Conservation (phyloP, 2,113 vertebrate genomes). For the Microcebus griseorufus region DNA sequence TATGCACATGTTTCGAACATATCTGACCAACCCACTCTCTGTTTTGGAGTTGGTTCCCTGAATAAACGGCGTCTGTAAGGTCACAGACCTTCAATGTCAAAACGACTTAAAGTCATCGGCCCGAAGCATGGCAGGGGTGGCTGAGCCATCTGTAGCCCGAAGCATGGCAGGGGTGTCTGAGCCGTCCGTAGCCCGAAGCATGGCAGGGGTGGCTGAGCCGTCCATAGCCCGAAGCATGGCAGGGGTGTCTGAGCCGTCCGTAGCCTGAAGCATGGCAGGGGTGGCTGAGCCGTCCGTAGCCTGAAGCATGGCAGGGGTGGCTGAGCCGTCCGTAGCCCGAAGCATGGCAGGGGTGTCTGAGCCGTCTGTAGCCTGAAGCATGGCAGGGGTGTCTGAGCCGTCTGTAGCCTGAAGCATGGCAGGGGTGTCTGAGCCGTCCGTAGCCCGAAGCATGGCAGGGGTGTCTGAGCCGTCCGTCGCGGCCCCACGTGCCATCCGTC, state of each 20-base stretch:
- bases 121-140: background rate
- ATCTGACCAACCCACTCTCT: background rate
- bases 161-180: too few relatives aligned
- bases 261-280: too few relatives aligned
- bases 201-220: accelerated
- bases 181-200: too few relatives aligned
- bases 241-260: too few relatives aligned
- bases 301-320: too few relatives aligned
- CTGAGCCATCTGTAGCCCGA: accelerated
- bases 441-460: background rate
- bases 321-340: too few relatives aligned
- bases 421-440: too few relatives aligned
- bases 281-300: too few relatives aligned
- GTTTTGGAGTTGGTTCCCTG: background rate
- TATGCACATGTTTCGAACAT: background rate
- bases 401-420: background rate
- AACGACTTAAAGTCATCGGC: background rate
- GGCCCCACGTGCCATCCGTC: accelerated
- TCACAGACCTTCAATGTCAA: background rate
- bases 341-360: too few relatives aligned
- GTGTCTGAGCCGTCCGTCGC: accelerated
- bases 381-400: too few relatives aligned
- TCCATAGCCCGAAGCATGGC: too few relatives aligned
- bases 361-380: too few relatives aligned
- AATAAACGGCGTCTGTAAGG: background rate